Evolutionary conservation across 2,888 invertebrate genomes (phyloP), one percentile per base, ranked within the genome.

Genomic region (Lathronympha strigana): DNA sequence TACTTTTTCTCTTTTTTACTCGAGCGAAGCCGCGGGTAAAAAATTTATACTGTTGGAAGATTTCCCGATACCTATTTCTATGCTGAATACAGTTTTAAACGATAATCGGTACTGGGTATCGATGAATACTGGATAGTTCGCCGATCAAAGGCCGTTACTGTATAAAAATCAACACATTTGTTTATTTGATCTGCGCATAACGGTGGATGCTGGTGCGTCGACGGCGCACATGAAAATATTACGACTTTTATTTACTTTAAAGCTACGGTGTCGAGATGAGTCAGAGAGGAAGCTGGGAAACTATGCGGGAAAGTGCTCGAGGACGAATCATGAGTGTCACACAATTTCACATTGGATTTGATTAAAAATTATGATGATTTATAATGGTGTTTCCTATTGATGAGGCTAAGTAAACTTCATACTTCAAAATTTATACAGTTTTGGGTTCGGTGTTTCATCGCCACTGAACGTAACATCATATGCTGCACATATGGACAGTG

Each of bases 101-200:
- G 71, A 71, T 78, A 76, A 82, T 79, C 76, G 78, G 77, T 82
- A 77, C 75, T 78, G 77, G 74, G 80, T 84, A 83, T 76, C 79
- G 73, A 76, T 78, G 74, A 71, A 76, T 76, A 76, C 75, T 76
- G 79, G 74, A 77, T 74, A 75, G 77, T 71, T 71, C 74, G 73
- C 76, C 75, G 51, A 67, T 67, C 75, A 81, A 82, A 86, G 74
- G 77, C 79, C 78, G 77, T 82, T 79, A 86, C 84, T 84, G 84
- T 87, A 88, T 89, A 89, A 89, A 89, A 90, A 87, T 86, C 86
- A 86, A 84, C 88, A 87, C 81, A 70, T 84, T 82, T 89, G 88
- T 90, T 91, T 90, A 90, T 89, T 88, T 87, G 84, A 82, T 80
- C 79, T 77, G 83, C 84, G 81, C 81, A 85, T 85, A 84, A 83